phyloP scores from a whole-genome alignment of 2,797 vertebrate genomes.

The Furcifer pardalis region DNA sequence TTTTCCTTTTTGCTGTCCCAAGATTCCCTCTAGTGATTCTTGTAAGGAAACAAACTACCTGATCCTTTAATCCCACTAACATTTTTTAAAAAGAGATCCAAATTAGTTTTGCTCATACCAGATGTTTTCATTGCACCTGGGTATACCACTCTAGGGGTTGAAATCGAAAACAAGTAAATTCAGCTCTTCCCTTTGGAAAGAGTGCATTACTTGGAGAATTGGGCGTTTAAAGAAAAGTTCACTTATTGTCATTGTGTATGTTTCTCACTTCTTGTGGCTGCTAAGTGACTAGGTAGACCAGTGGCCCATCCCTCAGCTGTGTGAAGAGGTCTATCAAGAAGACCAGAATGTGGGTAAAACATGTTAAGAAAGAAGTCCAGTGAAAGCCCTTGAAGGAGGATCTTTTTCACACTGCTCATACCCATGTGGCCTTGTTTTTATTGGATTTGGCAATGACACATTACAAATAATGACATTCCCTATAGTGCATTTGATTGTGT shows the following conservation, averaged over 20 bases:
- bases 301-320: too few species aligned
- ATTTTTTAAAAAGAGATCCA: conserved; percentile 80
- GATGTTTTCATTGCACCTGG: conserved; percentile 80
- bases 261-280: conserved; percentile 50
- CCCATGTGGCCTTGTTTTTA: too few species aligned
- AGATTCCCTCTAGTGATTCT: conserved; percentile 79
- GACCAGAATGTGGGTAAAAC: background rate
- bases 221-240: conserved; percentile 44
- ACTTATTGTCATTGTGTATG: conserved; percentile 37
- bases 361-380: background rate
- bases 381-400: background rate
- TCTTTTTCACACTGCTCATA: background rate
- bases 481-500: too few species aligned
- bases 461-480: background rate
- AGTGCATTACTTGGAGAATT: conserved; percentile 58
- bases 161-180: conserved; percentile 69
- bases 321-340: background rate
- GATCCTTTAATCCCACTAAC: conserved; percentile 82
- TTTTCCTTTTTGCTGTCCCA: conserved; percentile 63
- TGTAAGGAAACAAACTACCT: conserved; percentile 78
- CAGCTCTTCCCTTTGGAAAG: conserved; percentile 62
- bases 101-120: conserved; percentile 82
- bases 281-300: conserved; percentile 44
- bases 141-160: conserved; percentile 67
- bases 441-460: too few species aligned